A percentile compares a stretch with the other conserved stretches of the same genome.
Conservation (phyloP, 2,797 vertebrate genomes). For the Hydrocynus forskahlii region DNA sequence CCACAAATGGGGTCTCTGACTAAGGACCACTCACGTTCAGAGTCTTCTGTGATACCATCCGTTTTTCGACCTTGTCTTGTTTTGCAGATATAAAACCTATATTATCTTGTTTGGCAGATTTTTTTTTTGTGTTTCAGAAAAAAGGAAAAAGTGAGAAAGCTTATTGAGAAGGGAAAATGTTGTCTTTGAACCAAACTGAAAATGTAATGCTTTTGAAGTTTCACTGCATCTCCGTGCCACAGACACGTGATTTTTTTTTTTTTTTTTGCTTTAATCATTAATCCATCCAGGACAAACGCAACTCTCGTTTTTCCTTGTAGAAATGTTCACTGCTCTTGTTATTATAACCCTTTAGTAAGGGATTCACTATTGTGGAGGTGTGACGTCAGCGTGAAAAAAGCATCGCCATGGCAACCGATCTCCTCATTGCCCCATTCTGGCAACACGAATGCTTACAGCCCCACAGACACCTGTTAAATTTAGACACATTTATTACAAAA, state of each 20-base stretch:
- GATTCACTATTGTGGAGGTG: conserved; percentile 67
- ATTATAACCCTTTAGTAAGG: conserved; percentile 58
- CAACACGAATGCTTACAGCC: conserved; percentile 19
- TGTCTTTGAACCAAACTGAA: neutral
- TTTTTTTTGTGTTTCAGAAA: neutral
- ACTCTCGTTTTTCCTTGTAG: no score
- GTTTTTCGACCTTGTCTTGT: no score
- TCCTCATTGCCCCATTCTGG: conserved; percentile 67
- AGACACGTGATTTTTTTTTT: no score
- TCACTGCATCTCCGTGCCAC: no score
- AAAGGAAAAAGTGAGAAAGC: neutral
- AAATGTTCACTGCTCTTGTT: conserved; percentile 1
- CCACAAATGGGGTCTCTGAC: no score
- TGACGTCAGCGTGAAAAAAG: conserved; percentile 70
- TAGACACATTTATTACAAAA: neutral
- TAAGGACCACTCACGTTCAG: no score
- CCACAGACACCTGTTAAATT: conserved; percentile 1
- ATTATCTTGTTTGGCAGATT: no score
- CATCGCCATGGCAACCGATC: conserved; percentile 79
- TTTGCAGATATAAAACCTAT: no score
- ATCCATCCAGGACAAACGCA: neutral
- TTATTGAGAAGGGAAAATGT: neutral
- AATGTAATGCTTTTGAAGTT: neutral
- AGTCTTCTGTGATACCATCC: no score
- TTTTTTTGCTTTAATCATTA: neutral